phyloP scores from a whole-genome alignment of 2,888 invertebrate genomes.

The Lasioglossum leucozonium region DNA sequence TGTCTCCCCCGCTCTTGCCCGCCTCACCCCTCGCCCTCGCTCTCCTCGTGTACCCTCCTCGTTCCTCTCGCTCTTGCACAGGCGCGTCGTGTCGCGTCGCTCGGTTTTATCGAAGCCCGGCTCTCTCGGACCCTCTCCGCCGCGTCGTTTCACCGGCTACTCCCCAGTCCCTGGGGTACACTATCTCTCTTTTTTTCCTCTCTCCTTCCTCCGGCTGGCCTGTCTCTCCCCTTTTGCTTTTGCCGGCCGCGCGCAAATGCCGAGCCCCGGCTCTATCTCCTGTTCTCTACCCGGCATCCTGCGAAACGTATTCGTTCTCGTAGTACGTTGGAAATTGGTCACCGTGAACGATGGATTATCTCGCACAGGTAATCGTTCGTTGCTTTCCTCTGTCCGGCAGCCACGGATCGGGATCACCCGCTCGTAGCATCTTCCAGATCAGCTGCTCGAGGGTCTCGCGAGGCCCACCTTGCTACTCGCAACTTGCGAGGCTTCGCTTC shows the following conservation, averaged over 20 bases:
- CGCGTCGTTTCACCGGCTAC: slow-evolving; percentile 52
- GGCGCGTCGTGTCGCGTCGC: not conserved
- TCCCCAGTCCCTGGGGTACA: slow-evolving; percentile 58
- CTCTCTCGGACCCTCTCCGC: slow-evolving; percentile 46
- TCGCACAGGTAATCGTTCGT: not conserved
- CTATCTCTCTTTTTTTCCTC: slow-evolving; percentile 59
- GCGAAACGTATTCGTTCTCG: not conserved
- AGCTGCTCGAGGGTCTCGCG: not conserved
- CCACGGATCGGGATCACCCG: not conserved
- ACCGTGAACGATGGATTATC: not conserved
- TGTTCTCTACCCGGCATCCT: slow-evolving; percentile 41
- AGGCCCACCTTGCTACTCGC: not conserved
- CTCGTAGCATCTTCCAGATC: not conserved
- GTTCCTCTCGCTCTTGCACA: slow-evolving; percentile 31
- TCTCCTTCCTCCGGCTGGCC: slow-evolving; percentile 33
- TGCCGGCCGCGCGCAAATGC: slow-evolving; percentile 55
- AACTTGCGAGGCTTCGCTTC: not conserved
- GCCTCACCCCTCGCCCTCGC: slow-evolving; percentile 41
- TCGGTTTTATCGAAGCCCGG: slow-evolving; percentile 39
- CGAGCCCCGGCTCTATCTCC: slow-evolving; percentile 60
- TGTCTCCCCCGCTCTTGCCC: slow-evolving; percentile 64
- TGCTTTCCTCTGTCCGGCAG: not conserved
- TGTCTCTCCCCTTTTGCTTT: slow-evolving; percentile 24
- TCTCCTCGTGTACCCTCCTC: slow-evolving; percentile 50
- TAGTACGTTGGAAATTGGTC: not conserved